Base-by-base conservation (phyloP, 1,140 invertebrate genomes). In the Pseudomyrmex flavicornis region DNA sequence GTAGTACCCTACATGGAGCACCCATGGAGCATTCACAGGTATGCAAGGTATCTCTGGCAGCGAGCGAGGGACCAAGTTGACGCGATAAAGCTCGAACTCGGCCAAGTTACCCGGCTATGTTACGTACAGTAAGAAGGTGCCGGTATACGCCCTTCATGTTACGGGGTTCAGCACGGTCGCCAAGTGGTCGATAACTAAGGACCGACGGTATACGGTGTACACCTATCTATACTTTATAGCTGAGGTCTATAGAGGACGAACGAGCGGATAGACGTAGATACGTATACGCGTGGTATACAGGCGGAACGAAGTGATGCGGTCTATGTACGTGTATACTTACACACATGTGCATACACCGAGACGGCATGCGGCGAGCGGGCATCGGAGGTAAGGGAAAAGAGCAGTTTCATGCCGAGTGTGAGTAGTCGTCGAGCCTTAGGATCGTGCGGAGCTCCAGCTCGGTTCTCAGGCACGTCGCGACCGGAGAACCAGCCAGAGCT, bases 391-490 rank as follows among this genome's bases (percentile, higher is more conserved):
- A 69, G 84, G 80, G 66, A 86, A 79, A 72, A 74, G 65, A 86
- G 77, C 66, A 80, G 85, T 87, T 72, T 86, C 84, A 58, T 73
- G 72, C 59, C 66, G 61, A 72, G 69, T 22, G 84, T 35, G 35
- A 35, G 35, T 35, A 83, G 79, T 66, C 86, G 85, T 87, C 85
- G 85, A 35, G 76, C 72, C 74, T 68, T 79, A 82, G 72, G 72
- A 83, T 85, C 85, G 85, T 65, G 84, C 79, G 20, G 84, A 77
- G 84, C 84, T 83, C 58, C 65, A 59, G 65, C 85, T 86, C 84
- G 72, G 63, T 20, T 62, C 76, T 79, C 20, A 66, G 72, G 62
- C 50, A 59, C 70, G 69, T 59, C 73, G 82, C 50, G 59, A 65
- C 70, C 77, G 59, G 22, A 82, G 75, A 66, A 68, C 48, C 46